Evolutionary conservation across 2,888 invertebrate genomes (phyloP).

Genomic region (Hylaea fasciaria): DNA sequence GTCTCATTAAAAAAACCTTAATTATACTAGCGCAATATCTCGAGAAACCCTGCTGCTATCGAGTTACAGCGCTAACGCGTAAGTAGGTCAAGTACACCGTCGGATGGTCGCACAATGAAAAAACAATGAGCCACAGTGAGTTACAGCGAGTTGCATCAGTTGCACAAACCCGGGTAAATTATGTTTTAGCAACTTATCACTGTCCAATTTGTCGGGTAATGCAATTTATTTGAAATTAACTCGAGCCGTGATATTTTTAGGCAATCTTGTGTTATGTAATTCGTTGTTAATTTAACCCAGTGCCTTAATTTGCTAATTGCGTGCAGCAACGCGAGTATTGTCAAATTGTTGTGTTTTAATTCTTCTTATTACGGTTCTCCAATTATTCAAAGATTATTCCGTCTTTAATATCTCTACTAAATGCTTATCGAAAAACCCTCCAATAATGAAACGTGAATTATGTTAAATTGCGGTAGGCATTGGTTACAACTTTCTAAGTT

Average conservation of each 20-base stretch:
- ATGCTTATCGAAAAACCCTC: no score
- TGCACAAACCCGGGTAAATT: constrained; percentile 20
- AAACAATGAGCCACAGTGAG: constrained; percentile 10
- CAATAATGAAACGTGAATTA: not conserved
- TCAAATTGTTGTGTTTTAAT: no score
- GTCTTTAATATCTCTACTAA: no score
- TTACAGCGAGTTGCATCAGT: constrained; percentile 14
- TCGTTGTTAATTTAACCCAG: no score
- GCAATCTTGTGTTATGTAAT: no score
- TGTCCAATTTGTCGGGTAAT: constrained; percentile 5
- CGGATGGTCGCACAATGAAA: constrained; percentile 15
- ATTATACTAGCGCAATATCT: constrained; percentile 8
- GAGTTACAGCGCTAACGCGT: constrained; percentile 4
- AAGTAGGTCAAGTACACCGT: constrained; percentile 25
- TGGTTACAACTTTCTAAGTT: not conserved
- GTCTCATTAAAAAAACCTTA: not conserved
- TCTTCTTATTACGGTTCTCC: no score
- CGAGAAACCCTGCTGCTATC: constrained; percentile 9
- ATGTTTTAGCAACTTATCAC: constrained; percentile 20
- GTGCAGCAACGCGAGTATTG: no score
- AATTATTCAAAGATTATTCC: no score
- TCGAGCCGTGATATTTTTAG: no score
- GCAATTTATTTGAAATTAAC: constrained; percentile 4
- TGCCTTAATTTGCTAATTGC: no score
- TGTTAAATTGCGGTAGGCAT: no score